Evolutionary conservation across 2,113 vertebrate genomes (phyloP).

Genomic region (Ceratotherium simum): DNA sequence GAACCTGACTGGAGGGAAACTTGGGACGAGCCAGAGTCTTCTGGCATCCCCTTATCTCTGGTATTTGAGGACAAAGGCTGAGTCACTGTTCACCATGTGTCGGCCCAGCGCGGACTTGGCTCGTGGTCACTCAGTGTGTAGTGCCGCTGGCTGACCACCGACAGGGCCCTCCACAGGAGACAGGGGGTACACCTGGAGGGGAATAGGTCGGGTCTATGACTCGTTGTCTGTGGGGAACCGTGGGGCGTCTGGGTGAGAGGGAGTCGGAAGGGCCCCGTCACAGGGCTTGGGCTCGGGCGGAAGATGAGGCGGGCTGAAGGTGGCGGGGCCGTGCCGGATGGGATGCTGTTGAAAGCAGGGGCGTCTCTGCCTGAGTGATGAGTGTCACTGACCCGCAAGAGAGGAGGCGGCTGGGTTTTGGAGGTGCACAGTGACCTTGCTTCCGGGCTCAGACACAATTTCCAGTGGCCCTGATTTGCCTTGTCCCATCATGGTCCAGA

Average conservation of each 20-base stretch:
- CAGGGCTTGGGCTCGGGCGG: fast-evolving
- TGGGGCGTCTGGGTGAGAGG: background rate
- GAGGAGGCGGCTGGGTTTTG: background rate
- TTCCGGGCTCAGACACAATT: background rate
- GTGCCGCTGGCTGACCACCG: background rate
- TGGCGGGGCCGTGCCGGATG: fast-evolving
- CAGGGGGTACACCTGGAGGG: background rate
- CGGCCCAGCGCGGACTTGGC: background rate
- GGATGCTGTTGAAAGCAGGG: background rate
- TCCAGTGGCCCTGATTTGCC: background rate
- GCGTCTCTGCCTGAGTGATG: background rate
- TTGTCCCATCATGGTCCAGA: background rate
- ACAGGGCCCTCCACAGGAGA: background rate
- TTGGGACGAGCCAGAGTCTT: background rate
- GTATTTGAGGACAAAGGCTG: background rate
- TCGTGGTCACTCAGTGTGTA: background rate
- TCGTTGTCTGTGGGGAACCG: background rate
- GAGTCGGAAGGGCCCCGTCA: background rate
- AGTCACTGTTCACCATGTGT: background rate
- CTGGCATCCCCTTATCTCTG: background rate
- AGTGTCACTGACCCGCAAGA: background rate
- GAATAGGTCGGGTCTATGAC: background rate
- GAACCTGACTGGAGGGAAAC: background rate
- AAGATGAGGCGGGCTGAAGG: background rate
- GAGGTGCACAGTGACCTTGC: background rate